A percentile compares a stretch with the other conserved stretches of the same genome.
Conservation (phyloP, 2,113 vertebrate genomes). For the Pedetes capensis region DNA sequence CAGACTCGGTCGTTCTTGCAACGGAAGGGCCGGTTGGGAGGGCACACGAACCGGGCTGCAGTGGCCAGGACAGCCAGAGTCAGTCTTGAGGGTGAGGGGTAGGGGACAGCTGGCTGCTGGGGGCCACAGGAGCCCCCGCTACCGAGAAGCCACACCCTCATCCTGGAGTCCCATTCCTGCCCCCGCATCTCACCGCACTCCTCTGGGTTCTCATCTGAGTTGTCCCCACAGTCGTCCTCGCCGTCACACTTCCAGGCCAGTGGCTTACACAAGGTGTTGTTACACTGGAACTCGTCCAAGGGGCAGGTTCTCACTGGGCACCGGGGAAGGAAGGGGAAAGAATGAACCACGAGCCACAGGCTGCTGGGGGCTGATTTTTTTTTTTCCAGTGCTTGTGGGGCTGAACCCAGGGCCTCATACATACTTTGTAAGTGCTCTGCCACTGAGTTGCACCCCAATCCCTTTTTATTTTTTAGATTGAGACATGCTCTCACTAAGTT, state of each 20-base stretch:
- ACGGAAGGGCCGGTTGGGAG: slow-evolving; percentile 94
- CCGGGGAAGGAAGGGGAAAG: rapidly evolving
- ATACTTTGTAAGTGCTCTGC: no score
- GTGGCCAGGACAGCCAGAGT: slow-evolving; percentile 38
- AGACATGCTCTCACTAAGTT: no score
- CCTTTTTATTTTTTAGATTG: no score
- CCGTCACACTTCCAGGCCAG: slow-evolving; percentile 96
- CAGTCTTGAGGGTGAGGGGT: rapidly evolving
- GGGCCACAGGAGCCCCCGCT: rapidly evolving
- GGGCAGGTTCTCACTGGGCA: slow-evolving; percentile 91
- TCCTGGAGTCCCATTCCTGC: not conserved
- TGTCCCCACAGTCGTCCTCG: slow-evolving; percentile 97
- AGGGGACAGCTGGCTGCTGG: not conserved
- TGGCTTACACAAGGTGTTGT: slow-evolving; percentile 97
- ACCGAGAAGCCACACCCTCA: no score
- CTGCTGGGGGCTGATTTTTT: not conserved
- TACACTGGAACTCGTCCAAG: slow-evolving; percentile 95
- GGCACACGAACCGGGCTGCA: slow-evolving; percentile 93
- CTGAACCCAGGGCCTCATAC: no score
- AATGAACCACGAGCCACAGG: not conserved
- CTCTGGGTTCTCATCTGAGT: slow-evolving; percentile 94
- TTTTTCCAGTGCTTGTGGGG: no score
- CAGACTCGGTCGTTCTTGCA: slow-evolving; percentile 96
- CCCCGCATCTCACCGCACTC: slow-evolving; percentile 87
- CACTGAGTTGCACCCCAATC: no score